phyloP scores from a whole-genome alignment of 1,140 invertebrate genomes.

The Yoshiicerus persimilis region DNA sequence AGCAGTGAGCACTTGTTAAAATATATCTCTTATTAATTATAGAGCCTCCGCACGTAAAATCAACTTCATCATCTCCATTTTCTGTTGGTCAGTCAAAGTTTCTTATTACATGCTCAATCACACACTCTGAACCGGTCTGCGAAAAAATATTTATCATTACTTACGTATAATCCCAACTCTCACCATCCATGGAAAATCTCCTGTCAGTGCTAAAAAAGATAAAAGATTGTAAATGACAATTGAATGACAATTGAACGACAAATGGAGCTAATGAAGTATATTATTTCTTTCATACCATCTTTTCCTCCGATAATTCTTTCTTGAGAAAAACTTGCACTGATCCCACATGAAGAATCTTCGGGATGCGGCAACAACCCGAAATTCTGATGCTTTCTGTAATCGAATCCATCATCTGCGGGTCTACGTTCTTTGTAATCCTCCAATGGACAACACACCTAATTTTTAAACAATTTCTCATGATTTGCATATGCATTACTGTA shows the following conservation, averaged over 20 bases:
- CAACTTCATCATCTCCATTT: neutral
- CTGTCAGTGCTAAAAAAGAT: neutral
- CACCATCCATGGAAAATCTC: slow-evolving; percentile 36
- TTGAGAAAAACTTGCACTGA: neutral
- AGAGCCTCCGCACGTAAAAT: slow-evolving; percentile 24
- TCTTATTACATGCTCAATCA: neutral
- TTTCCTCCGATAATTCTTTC: slow-evolving; percentile 42
- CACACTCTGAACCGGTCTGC: neutral
- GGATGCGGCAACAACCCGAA: slow-evolving; percentile 34
- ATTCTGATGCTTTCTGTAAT: slow-evolving; percentile 27
- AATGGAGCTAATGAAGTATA: neutral
- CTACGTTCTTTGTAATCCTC: slow-evolving; percentile 21
- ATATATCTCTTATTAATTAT: slow-evolving; percentile 33
- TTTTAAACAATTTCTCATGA: neutral
- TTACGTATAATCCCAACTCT: slow-evolving; percentile 16
- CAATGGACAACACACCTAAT: slow-evolving; percentile 40
- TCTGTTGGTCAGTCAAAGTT: neutral
- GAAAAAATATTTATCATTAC: neutral
- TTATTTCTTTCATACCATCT: neutral
- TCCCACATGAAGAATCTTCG: slow-evolving; percentile 9
- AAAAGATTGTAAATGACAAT: neutral
- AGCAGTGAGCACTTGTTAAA: slow-evolving; percentile 39
- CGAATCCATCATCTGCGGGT: neutral
- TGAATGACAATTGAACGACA: neutral
- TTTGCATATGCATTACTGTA: too few species aligned